Evolutionary conservation across 2,888 invertebrate species (phyloP), one percentile per base, ranked within the genome.

Genomic region (Neoaliturus tenellus): DNA sequence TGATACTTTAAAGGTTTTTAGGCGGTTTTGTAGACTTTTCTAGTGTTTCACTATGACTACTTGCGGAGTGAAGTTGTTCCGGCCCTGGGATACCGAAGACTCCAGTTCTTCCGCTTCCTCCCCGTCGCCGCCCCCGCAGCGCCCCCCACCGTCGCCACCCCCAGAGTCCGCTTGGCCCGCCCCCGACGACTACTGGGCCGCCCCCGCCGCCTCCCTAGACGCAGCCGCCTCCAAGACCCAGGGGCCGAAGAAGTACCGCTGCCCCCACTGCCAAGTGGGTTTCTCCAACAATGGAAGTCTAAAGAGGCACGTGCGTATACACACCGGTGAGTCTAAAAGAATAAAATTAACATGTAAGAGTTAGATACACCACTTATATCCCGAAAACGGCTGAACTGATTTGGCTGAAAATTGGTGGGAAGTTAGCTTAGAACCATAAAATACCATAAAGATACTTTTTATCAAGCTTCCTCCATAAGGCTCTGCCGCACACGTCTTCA

Each of bases 221-320:
- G 87, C 91, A 91, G 84, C 92, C 91, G 89, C 92, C 91, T 91
- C 92, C 91, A 91, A 92, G 81, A 96, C 97, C 88, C 94, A 96
- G 87, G 92, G 97, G 0, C 98, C 98, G 0, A 97, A 97, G 90
- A 97, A 97, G 89, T 98, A 98, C 90, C 95, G 96, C 87, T 98
- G 98, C 89, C 95, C 96, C 0, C 95, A 97, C 88, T 98, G 98
- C 89, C 94, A 96, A 87, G 96, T 97, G 0, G 97, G 96, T 0
- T 98, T 98, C 90, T 97, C 97, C n/a, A 98, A 98, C 90, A 98
- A 97, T 90, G 98, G 98, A 0, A 98, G 98, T 88, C 91, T 98
- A 0, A 97, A 96, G 90, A 97, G 98, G 20, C 98, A 98, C 89
- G 94, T 97, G n/a, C 92, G 98, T 84, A 98, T 97, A 82, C 98